Conservation (phyloP, 1,140 invertebrate species). For the Venturia canescens region DNA sequence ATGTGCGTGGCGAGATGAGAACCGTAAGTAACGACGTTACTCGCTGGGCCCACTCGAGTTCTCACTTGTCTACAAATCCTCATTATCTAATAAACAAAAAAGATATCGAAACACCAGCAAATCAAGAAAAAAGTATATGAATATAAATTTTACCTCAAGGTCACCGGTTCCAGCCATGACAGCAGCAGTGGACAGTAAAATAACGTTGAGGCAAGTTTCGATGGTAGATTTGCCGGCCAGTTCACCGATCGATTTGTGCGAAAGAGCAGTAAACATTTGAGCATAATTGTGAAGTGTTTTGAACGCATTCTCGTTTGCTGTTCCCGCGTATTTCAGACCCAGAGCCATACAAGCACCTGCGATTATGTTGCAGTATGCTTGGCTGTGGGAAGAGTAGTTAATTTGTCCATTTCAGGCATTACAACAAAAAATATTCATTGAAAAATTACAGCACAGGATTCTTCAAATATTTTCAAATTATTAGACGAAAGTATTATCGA, state of each 20-base stretch:
- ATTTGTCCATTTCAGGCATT: constrained; percentile 37
- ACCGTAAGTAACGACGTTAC: constrained; percentile 89
- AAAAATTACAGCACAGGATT: no score
- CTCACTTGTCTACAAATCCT: constrained; percentile 90
- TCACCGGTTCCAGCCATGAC: constrained; percentile 97
- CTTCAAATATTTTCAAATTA: no score
- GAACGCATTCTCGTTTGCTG: constrained; percentile 89
- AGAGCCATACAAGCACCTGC: constrained; percentile 96
- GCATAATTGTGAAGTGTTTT: constrained; percentile 84
- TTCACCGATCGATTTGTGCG: constrained; percentile 86
- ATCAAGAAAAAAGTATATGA: background rate
- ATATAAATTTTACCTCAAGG: constrained; percentile 80
- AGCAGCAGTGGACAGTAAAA: constrained; percentile 88
- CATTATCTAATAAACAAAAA: constrained; percentile 74
- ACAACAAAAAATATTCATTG: background rate
- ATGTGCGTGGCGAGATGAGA: constrained; percentile 96
- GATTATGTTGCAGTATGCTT: constrained; percentile 97
- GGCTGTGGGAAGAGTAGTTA: constrained; percentile 78
- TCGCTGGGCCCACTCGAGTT: constrained; percentile 82
- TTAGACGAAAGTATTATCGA: no score
- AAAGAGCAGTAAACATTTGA: constrained; percentile 82
- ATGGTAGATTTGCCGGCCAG: constrained; percentile 93
- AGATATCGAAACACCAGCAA: constrained; percentile 12
- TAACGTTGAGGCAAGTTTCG: constrained; percentile 92
- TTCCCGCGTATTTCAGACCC: constrained; percentile 95